phyloP scores from a whole-genome alignment of 2,797 vertebrate species.

The Crenichthys baileyi region DNA sequence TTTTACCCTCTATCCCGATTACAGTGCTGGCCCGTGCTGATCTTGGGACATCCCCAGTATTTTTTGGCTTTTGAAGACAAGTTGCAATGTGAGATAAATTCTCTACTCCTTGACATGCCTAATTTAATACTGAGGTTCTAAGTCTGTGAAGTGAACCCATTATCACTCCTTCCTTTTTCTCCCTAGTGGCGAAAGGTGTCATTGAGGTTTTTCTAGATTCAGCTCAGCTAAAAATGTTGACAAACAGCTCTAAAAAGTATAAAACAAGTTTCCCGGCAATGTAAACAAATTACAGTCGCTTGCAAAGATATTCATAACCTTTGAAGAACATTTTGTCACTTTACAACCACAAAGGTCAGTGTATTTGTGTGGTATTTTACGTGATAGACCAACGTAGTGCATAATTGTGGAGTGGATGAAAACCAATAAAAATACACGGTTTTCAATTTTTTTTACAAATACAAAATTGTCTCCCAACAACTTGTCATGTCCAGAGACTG shows the following conservation, averaged over 20 bases:
- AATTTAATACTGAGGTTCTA: slow-evolving; percentile 67
- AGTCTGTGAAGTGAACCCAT: slow-evolving; percentile 60
- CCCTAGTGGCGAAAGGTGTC: slow-evolving; percentile 42
- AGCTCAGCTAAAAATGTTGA: slow-evolving; percentile 27
- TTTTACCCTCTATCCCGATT: slow-evolving; percentile 28
- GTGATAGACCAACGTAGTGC: no score
- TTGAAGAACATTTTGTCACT: not conserved
- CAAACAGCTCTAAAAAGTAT: slow-evolving; percentile 32
- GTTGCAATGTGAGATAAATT: slow-evolving; percentile 74
- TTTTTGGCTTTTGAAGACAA: slow-evolving; percentile 75
- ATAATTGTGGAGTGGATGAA: no score
- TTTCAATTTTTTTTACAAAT: no score
- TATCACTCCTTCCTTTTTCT: slow-evolving; percentile 43
- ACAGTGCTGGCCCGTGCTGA: slow-evolving; percentile 67
- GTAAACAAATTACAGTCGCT: not conserved
- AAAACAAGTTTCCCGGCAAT: slow-evolving; percentile 2
- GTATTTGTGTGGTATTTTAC: no score
- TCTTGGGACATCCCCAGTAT: slow-evolving; percentile 78
- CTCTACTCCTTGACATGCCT: slow-evolving; percentile 62
- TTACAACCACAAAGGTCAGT: not conserved
- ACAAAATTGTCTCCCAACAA: no score
- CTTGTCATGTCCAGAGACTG: no score
- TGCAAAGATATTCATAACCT: not conserved
- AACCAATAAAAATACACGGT: no score
- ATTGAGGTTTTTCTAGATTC: slow-evolving; percentile 63